Conservation (phyloP, 2,113 vertebrate species). For the Indicator maculatus region DNA sequence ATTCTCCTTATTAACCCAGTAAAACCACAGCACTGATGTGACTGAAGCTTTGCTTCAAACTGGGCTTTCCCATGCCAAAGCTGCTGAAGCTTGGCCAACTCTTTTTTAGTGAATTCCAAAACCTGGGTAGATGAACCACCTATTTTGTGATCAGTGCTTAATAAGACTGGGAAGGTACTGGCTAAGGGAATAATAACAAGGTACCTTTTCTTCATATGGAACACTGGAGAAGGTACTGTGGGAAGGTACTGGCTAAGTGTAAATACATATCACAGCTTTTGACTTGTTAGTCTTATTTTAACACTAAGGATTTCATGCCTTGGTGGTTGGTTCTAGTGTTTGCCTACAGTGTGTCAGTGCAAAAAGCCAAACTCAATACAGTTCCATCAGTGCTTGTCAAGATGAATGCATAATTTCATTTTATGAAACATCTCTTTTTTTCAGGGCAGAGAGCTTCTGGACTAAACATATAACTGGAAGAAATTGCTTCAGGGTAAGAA, state of each 20-base stretch:
- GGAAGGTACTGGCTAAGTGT: background rate
- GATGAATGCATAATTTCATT: rapidly evolving
- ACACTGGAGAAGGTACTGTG: background rate
- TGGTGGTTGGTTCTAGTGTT: background rate
- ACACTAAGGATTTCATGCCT: background rate
- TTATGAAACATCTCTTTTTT: background rate
- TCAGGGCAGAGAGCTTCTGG: background rate
- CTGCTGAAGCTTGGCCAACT: background rate
- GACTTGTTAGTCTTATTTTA: background rate
- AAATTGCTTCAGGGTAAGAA: too few relatives aligned
- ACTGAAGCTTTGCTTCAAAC: background rate
- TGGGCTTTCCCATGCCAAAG: background rate
- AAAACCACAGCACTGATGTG: background rate
- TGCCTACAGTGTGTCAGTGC: background rate
- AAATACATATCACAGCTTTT: background rate
- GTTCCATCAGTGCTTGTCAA: background rate
- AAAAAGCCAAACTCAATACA: background rate
- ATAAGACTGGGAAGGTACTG: background rate
- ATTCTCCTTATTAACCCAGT: background rate
- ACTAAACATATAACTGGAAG: background rate
- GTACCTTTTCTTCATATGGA: too few relatives aligned
- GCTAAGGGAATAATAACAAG: too few relatives aligned
- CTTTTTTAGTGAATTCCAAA: background rate
- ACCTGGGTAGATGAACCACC: background rate
- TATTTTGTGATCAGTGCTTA: background rate